phyloP scores from a whole-genome alignment of 2,888 invertebrate genomes.

The Bhutanitis thaidina region DNA sequence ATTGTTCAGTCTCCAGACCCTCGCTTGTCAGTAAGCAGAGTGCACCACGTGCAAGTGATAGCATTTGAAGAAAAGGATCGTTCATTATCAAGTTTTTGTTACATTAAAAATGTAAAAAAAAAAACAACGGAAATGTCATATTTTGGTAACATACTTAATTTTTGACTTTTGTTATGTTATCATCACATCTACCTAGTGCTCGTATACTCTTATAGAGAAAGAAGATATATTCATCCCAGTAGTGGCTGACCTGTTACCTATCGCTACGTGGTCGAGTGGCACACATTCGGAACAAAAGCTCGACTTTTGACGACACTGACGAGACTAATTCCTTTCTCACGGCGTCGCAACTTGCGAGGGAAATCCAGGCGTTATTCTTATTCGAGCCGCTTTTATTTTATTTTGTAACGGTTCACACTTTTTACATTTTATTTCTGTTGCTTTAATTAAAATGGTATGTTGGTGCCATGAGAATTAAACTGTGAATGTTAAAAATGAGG shows the following conservation, averaged over 20 bases:
- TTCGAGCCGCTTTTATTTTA: neutral
- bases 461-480: neutral
- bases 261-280: constrained; percentile 28
- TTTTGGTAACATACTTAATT: too few species aligned
- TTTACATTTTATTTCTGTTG: neutral
- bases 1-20: too few species aligned
- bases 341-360: neutral
- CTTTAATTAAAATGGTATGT: neutral
- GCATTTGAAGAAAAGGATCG: too few species aligned
- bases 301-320: constrained; percentile 32
- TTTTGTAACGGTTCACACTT: neutral
- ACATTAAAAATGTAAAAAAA: too few species aligned
- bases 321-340: constrained; percentile 33
- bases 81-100: too few species aligned
- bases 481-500: neutral
- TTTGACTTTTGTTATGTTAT: too few species aligned
- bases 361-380: neutral
- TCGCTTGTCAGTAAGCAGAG: too few species aligned
- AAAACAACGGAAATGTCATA: too few species aligned
- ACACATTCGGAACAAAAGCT: constrained; percentile 45
- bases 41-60: too few species aligned
- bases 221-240: too few species aligned
- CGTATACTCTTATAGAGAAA: too few species aligned
- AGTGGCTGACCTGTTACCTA: neutral
- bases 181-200: too few species aligned